Evolutionary conservation across 2,888 invertebrate genomes (phyloP).

Genomic region (Diadegma fenestrale): DNA sequence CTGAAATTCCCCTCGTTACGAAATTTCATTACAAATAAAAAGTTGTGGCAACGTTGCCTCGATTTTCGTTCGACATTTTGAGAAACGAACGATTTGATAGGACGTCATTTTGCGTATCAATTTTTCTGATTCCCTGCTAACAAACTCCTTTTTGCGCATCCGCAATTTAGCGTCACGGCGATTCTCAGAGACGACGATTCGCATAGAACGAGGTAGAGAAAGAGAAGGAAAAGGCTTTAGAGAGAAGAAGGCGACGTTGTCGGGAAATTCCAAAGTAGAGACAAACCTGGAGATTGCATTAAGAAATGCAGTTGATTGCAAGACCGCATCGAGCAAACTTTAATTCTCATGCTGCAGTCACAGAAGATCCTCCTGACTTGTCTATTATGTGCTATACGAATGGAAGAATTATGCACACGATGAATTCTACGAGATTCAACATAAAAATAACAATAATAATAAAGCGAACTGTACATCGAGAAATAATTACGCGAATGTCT

Average conservation of each 20-base stretch:
- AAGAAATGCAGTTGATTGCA: slow-evolving; percentile 49
- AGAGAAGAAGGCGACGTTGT: slow-evolving; percentile 38
- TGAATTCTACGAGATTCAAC: neutral
- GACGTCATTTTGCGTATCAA: neutral
- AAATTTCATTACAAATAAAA: neutral
- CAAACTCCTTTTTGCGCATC: slow-evolving; percentile 11
- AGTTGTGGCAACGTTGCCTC: neutral
- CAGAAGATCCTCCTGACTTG: slow-evolving; percentile 4
- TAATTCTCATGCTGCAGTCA: slow-evolving; percentile 11
- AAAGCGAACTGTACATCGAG: slow-evolving; percentile 22
- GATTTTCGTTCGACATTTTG: neutral
- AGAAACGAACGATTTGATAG: neutral
- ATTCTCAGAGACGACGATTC: slow-evolving; percentile 19
- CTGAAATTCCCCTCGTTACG: too few species aligned
- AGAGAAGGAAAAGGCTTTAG: slow-evolving; percentile 8
- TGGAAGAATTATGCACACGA: slow-evolving; percentile 30
- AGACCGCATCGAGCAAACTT: slow-evolving; percentile 37
- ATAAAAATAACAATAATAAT: slow-evolving; percentile 18
- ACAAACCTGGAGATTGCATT: slow-evolving; percentile 44
- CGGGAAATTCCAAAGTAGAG: slow-evolving; percentile 54
- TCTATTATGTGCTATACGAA: slow-evolving; percentile 23
- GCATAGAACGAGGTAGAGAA: neutral
- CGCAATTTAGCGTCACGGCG: slow-evolving; percentile 16
- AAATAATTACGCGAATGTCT: slow-evolving; percentile 17
- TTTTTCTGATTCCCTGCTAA: neutral